Evolutionary conservation across 2,888 invertebrate genomes (phyloP).

Genomic region (Theretra japonica): DNA sequence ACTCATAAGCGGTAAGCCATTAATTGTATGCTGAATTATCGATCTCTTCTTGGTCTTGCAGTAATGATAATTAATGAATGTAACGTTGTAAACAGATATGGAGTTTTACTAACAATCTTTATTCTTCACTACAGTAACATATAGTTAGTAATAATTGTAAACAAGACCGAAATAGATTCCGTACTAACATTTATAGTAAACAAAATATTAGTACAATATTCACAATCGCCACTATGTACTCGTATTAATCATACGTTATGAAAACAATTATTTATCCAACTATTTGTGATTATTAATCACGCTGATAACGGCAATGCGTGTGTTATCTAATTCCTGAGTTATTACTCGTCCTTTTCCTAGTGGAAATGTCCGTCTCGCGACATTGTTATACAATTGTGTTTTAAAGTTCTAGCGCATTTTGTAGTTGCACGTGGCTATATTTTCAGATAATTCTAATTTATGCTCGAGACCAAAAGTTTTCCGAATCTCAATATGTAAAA

Average conservation of each 20-base stretch:
- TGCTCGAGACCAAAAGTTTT: not conserved
- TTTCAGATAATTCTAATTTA: not conserved
- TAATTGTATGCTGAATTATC: no score
- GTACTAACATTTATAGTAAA: no score
- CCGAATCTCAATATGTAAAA: no score
- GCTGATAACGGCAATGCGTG: constrained; percentile 41
- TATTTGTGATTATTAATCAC: constrained; percentile 33
- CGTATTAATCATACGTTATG: not conserved
- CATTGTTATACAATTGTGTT: not conserved
- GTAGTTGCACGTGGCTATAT: no score
- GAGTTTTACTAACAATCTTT: no score
- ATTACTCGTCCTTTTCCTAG: constrained; percentile 34
- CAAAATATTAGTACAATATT: not conserved
- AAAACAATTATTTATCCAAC: constrained; percentile 4
- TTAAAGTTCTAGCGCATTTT: not conserved
- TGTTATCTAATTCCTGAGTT: constrained; percentile 40
- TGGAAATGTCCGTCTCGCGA: not conserved
- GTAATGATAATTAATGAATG: no score
- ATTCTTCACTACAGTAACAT: no score
- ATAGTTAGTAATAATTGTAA: no score
- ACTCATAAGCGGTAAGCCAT: no score
- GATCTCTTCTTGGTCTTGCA: no score
- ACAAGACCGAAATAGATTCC: no score
- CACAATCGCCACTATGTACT: not conserved
- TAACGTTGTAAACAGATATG: no score